phyloP scores from a whole-genome alignment of 2,113 vertebrate genomes.

The Poecilia latipinna region DNA sequence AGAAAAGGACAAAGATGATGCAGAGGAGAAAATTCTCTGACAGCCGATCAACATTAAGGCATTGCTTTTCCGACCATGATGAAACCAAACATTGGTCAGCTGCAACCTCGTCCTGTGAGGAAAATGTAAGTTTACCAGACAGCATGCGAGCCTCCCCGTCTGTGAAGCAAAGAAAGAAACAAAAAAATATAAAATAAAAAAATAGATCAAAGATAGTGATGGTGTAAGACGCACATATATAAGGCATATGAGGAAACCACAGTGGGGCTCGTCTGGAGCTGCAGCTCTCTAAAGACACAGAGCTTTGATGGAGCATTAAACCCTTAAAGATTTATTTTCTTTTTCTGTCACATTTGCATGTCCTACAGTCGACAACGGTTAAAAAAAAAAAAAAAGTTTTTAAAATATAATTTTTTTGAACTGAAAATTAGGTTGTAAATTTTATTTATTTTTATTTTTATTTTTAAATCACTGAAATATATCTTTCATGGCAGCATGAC shows the following conservation, averaged over 20 bases:
- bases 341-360: background rate
- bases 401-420: too few relatives aligned
- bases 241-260: conserved; percentile 38
- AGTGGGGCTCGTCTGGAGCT: background rate
- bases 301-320: background rate
- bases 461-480: too few relatives aligned
- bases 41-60: conserved; percentile 41
- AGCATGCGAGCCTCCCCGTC: conserved; percentile 17
- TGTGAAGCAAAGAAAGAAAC: conserved; percentile 23
- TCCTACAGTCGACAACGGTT: too few relatives aligned
- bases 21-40: conserved; percentile 43
- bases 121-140: conserved; percentile 28
- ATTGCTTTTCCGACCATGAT: conserved; percentile 47
- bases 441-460: too few relatives aligned
- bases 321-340: background rate
- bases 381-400: too few relatives aligned
- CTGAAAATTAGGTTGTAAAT: too few relatives aligned
- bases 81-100: conserved; percentile 64
- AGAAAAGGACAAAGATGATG: conserved; percentile 39
- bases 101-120: conserved; percentile 54
- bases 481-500: too few relatives aligned
- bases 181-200: conserved; percentile 24
- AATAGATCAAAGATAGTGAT: conserved; percentile 42
- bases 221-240: conserved; percentile 38
- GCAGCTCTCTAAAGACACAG: background rate